Conservation (phyloP, 1,140 invertebrate species). For the Battus philenor region DNA sequence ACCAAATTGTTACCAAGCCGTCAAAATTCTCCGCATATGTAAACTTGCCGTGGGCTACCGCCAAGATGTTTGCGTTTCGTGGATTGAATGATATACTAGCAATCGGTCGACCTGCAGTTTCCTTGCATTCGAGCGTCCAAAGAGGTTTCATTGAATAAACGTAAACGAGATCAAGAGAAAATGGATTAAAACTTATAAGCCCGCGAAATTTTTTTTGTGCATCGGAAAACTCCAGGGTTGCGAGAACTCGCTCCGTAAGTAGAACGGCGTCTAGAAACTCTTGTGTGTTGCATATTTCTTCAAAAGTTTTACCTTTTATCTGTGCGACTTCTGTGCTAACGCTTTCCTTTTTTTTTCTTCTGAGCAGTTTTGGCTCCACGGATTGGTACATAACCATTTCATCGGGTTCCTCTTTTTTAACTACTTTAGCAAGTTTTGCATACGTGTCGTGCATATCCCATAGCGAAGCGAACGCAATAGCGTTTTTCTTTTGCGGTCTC, state of each 20-base stretch:
- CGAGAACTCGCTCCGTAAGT: constrained; percentile 81
- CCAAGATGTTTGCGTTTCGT: constrained; percentile 79
- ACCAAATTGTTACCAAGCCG: constrained; percentile 88
- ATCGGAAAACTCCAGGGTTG: constrained; percentile 79
- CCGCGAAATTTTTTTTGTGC: constrained; percentile 82
- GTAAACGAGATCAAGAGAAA: constrained; percentile 78
- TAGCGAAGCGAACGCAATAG: constrained; percentile 80
- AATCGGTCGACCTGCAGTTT: constrained; percentile 72
- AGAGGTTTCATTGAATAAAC: constrained; percentile 79
- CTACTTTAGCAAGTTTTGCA: constrained; percentile 51
- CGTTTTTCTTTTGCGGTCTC: constrained; percentile 74
- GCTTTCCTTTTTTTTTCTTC: constrained; percentile 41
- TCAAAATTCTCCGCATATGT: constrained; percentile 67
- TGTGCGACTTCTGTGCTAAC: background rate
- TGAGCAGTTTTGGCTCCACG: constrained; percentile 38
- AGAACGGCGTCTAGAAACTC: constrained; percentile 79
- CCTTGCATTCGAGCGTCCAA: constrained; percentile 78
- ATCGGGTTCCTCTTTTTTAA: constrained; percentile 59
- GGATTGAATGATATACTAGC: constrained; percentile 80
- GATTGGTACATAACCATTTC: constrained; percentile 68
- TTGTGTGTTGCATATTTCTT: constrained; percentile 53
- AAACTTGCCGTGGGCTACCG: constrained; percentile 83
- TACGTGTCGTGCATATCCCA: constrained; percentile 86
- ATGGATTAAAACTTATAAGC: constrained; percentile 76
- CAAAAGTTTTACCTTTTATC: constrained; percentile 37